A percentile compares a stretch with the other conserved stretches of the same genome.
These are phyloP conservation scores for Oryzaephilus surinamensis DNA, from an alignment of 1,140 invertebrate species.

Conservation along the genomic window DNA sequence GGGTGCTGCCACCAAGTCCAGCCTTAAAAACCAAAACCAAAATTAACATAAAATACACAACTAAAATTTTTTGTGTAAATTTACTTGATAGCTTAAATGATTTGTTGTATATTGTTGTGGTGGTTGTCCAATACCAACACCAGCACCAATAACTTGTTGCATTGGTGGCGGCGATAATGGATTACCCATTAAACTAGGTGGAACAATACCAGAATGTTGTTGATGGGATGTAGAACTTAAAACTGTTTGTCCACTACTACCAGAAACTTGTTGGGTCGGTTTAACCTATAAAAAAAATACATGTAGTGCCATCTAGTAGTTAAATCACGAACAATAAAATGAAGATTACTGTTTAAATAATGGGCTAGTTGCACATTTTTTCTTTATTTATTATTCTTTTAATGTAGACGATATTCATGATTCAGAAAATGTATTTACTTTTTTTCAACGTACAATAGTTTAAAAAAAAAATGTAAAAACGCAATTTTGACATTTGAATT, in stretches of 20 bases:
- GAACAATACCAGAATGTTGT: constrained; percentile 32
- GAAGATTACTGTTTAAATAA: too few relatives aligned
- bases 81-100: constrained; percentile 47
- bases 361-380: too few relatives aligned
- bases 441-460: too few relatives aligned
- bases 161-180: constrained; percentile 47
- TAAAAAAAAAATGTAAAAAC: too few relatives aligned
- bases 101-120: constrained; percentile 36
- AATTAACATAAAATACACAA: not conserved
- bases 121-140: constrained; percentile 27
- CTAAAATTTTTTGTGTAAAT: not conserved
- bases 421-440: too few relatives aligned
- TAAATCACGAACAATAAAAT: too few relatives aligned
- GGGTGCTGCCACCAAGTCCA: constrained; percentile 35
- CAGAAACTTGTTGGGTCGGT: constrained; percentile 56
- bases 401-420: too few relatives aligned
- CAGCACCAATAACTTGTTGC: constrained; percentile 36
- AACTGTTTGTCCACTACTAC: constrained; percentile 35
- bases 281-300: constrained; percentile 46
- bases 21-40: constrained; percentile 16
- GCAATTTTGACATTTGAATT: too few relatives aligned
- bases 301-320: too few relatives aligned
- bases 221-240: constrained; percentile 22
- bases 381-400: too few relatives aligned
- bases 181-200: constrained; percentile 47